These are phyloP conservation scores for Andrena hattorfiana DNA, from an alignment of 2,888 invertebrate genomes.

Conservation along the genomic window DNA sequence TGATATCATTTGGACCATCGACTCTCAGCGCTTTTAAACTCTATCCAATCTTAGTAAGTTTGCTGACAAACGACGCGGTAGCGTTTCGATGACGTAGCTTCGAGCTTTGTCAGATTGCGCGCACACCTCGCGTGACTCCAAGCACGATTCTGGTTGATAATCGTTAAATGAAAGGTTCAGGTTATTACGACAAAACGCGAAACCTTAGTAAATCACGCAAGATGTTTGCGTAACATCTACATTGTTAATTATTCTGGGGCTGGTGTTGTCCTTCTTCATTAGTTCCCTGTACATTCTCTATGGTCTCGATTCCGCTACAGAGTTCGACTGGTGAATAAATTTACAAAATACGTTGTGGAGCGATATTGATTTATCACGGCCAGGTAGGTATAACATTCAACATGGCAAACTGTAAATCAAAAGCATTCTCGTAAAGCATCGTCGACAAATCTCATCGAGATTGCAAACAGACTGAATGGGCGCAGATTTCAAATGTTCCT, in stretches of 20 bases:
- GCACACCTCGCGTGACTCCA: slow-evolving; percentile 59
- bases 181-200: slow-evolving; percentile 49
- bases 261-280: neutral
- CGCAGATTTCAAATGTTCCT: slow-evolving; percentile 32
- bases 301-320: neutral
- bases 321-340: slow-evolving; percentile 4
- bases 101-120: slow-evolving; percentile 59
- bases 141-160: slow-evolving; percentile 54
- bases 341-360: slow-evolving; percentile 13
- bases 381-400: slow-evolving; percentile 20
- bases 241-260: neutral
- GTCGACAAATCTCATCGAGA: slow-evolving; percentile 34
- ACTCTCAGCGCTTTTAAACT: slow-evolving; percentile 29
- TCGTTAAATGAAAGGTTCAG: slow-evolving; percentile 61
- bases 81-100: slow-evolving; percentile 57
- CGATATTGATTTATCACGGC: slow-evolving; percentile 36
- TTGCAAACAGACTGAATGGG: slow-evolving; percentile 36
- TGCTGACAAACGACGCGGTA: slow-evolving; percentile 29
- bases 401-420: slow-evolving; percentile 34
- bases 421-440: slow-evolving; percentile 41
- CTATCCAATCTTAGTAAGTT: slow-evolving; percentile 39
- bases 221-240: slow-evolving; percentile 26
- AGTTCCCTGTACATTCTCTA: neutral
- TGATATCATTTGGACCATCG: slow-evolving; percentile 51
- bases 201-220: slow-evolving; percentile 56